Evolutionary conservation across 2,797 vertebrate species (phyloP).

Genomic region (Ptychadena robeensis): DNA sequence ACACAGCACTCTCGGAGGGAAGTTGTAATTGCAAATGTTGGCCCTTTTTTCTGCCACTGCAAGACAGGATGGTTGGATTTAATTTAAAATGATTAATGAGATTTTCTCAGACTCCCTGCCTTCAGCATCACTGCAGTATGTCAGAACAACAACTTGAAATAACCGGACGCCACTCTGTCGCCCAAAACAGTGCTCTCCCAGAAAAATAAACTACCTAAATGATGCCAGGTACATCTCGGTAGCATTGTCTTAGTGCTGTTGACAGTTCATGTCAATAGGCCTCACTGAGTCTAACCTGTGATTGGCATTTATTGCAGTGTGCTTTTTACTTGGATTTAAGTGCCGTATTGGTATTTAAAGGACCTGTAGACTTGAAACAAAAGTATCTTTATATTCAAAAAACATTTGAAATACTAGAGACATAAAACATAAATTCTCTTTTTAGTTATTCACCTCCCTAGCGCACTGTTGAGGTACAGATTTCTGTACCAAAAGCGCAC

Average conservation of each 20-base stretch:
- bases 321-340: constrained; percentile 9
- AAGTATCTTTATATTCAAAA: no score
- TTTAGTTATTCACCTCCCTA: no score
- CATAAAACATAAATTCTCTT: no score
- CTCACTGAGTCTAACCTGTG: constrained; percentile 27
- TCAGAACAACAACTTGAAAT: constrained; percentile 85
- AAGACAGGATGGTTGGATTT: constrained; percentile 81
- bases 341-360: not conserved
- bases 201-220: constrained; percentile 74
- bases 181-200: constrained; percentile 75
- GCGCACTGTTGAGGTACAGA: no score
- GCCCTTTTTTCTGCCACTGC: constrained; percentile 73
- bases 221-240: constrained; percentile 75
- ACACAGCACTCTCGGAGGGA: constrained; percentile 67
- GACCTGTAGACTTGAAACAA: not conserved
- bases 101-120: constrained; percentile 83
- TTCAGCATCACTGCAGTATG: constrained; percentile 87
- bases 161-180: constrained; percentile 82
- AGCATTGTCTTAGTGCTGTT: constrained; percentile 73
- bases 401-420: no score
- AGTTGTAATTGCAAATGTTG: constrained; percentile 81
- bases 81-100: constrained; percentile 97
- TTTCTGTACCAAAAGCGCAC: no score
- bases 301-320: constrained; percentile 25
- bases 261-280: constrained; percentile 74